Percentiles rank a stretch among this genome's conserved stretches.
These are phyloP conservation scores for Zosterops borbonicus DNA, from an alignment of 2,113 vertebrate genomes.

Conservation along the genomic window DNA sequence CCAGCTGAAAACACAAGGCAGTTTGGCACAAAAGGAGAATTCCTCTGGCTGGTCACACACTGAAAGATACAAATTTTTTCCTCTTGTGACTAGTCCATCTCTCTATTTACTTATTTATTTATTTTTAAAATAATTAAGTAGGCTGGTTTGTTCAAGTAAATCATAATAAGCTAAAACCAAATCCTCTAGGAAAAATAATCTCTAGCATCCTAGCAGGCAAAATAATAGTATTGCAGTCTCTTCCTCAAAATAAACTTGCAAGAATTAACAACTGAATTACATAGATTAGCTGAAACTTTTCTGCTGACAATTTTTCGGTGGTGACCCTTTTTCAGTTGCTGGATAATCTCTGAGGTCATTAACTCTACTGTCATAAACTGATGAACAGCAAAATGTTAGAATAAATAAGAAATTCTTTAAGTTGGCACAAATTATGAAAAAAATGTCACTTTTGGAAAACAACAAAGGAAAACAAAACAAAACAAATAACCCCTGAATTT, in stretches of 20 bases:
- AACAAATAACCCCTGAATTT: not conserved
- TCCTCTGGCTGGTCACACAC: slow-evolving; percentile 21
- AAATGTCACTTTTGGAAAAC: not conserved
- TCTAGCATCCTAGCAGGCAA: not conserved
- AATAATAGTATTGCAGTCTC: not conserved
- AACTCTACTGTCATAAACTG: not conserved
- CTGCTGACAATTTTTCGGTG: not conserved
- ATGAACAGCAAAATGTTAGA: not conserved
- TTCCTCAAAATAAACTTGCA: not conserved
- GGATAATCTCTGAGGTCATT: not conserved
- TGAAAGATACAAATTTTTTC: not conserved
- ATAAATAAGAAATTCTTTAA: not conserved
- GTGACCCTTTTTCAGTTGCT: not conserved
- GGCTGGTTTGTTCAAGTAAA: not conserved
- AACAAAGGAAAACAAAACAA: not conserved
- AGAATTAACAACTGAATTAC: not conserved
- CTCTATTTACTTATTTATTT: not conserved
- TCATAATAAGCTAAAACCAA: not conserved
- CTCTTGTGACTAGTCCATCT: not conserved
- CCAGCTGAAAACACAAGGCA: slow-evolving; percentile 49
- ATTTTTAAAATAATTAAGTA: not conserved
- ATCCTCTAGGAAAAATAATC: not conserved
- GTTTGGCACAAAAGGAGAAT: slow-evolving; percentile 6
- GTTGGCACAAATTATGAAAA: not conserved
- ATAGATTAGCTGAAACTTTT: not conserved